phyloP scores from a whole-genome alignment of 2,113 vertebrate species.

The Nothoprocta pentlandii region DNA sequence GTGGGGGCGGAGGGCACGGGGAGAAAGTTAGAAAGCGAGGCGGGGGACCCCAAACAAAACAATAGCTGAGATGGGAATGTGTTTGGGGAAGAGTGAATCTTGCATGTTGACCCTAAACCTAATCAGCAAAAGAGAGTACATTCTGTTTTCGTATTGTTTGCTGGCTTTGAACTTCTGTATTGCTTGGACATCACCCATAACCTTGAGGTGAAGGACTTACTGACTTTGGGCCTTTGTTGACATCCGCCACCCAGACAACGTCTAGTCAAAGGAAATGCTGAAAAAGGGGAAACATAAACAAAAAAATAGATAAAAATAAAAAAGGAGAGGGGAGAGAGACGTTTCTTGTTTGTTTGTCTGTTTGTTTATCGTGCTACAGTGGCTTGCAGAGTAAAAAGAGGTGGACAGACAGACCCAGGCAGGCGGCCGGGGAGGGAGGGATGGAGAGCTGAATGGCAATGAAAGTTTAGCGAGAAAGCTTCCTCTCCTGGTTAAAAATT shows the following conservation, averaged over 20 bases:
- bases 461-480: slow-evolving; percentile 65
- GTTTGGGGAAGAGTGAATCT: background rate
- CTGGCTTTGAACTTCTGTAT: slow-evolving; percentile 88
- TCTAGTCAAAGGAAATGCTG: slow-evolving; percentile 34
- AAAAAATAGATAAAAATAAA: too few species aligned
- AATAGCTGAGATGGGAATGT: slow-evolving; percentile 26
- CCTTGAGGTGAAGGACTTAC: slow-evolving; percentile 81
- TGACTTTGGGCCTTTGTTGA: slow-evolving; percentile 77
- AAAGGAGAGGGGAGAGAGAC: too few species aligned
- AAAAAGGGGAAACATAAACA: background rate
- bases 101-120: background rate
- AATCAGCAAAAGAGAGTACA: slow-evolving; percentile 58
- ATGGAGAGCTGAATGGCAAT: slow-evolving; percentile 37
- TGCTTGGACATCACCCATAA: slow-evolving; percentile 84
- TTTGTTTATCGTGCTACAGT: slow-evolving; percentile 47
- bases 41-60: background rate
- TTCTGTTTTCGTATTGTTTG: slow-evolving; percentile 73
- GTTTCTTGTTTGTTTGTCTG: slow-evolving; percentile 73
- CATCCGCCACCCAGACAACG: slow-evolving; percentile 55
- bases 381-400: slow-evolving; percentile 40
- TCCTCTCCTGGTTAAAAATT: slow-evolving; percentile 84
- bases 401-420: slow-evolving; percentile 35
- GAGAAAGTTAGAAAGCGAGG: background rate
- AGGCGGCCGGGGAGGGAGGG: slow-evolving; percentile 20
- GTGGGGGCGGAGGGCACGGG: fast-evolving